Evolutionary conservation across 2,888 invertebrate genomes (phyloP).

Genomic region (Leptura quadrifasciata): DNA sequence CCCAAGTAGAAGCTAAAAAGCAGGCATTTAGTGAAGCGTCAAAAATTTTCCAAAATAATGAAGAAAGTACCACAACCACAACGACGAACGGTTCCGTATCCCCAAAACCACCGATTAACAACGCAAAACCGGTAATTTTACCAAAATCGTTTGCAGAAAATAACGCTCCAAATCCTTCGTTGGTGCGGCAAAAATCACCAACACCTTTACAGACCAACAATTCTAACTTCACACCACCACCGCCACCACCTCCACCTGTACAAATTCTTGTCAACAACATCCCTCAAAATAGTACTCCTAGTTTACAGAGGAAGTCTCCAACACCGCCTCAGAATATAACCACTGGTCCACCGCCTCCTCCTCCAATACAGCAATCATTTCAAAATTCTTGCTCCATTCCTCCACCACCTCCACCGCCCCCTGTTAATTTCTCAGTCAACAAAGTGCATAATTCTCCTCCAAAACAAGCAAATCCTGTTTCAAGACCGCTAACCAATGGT

Average conservation of each 20-base stretch:
- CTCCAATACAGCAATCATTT: conserved; percentile 43
- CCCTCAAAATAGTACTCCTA: conserved; percentile 23
- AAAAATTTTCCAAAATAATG: conserved; percentile 47
- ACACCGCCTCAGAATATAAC: conserved; percentile 27
- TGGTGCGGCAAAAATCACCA: conserved; percentile 6
- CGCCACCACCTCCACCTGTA: conserved; percentile 45
- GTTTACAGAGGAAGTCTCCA: neutral
- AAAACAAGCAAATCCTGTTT: neutral
- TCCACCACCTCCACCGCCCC: conserved; percentile 58
- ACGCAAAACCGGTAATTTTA: neutral
- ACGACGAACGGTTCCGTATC: conserved; percentile 6
- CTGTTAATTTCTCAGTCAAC: conserved; percentile 38
- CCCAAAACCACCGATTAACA: conserved; percentile 44
- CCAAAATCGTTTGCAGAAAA: conserved; percentile 12
- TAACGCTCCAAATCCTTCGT: neutral
- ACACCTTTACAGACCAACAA: neutral
- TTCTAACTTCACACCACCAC: conserved; percentile 41
- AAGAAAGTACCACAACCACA: conserved; percentile 23
- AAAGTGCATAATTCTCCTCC: conserved; percentile 10
- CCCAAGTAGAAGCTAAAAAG: conserved; percentile 21
- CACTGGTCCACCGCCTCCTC: conserved; percentile 45
- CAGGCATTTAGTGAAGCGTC: conserved; percentile 51
- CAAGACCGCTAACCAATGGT: conserved; percentile 28
- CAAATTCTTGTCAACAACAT: conserved; percentile 3
- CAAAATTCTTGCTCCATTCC: conserved; percentile 42